A percentile compares a stretch with the other conserved stretches of the same genome.
phyloP scores from a whole-genome alignment of 2,888 invertebrate species.

The Lymantria monacha region DNA sequence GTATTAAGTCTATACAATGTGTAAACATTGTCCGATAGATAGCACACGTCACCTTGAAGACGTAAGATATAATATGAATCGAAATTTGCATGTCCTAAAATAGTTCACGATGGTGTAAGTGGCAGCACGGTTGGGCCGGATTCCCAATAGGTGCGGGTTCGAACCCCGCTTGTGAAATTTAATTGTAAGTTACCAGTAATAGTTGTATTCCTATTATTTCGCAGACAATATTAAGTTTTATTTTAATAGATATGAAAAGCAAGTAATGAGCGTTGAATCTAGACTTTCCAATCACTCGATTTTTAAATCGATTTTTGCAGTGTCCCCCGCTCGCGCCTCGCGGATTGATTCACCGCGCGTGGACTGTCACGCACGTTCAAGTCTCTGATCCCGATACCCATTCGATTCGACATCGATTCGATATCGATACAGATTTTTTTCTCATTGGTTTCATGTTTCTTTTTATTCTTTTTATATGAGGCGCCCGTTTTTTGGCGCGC shows the following conservation, averaged over 20 bases:
- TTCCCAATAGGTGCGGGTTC: too few relatives aligned
- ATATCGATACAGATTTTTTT: constrained; percentile 49
- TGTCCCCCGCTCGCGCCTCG: constrained; percentile 47
- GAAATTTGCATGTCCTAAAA: too few relatives aligned
- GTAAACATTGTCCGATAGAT: too few relatives aligned
- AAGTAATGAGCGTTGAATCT: constrained; percentile 24
- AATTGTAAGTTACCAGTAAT: too few relatives aligned
- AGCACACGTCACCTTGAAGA: too few relatives aligned
- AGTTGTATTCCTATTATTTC: background rate
- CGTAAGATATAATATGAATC: too few relatives aligned
- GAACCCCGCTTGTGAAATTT: too few relatives aligned
- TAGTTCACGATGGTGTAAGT: too few relatives aligned
- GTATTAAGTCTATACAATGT: too few relatives aligned
- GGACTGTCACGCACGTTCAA: constrained; percentile 71
- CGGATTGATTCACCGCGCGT: constrained; percentile 59
- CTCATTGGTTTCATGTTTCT: constrained; percentile 34
- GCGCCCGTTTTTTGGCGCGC: constrained; percentile 62
- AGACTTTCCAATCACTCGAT: constrained; percentile 35
- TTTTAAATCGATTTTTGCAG: constrained; percentile 62
- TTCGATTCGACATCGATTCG: constrained; percentile 54
- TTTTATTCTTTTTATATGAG: constrained; percentile 43
- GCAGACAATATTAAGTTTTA: background rate
- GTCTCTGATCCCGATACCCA: constrained; percentile 45
- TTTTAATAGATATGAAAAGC: background rate
- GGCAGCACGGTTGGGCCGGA: too few relatives aligned